A percentile compares a stretch with the other conserved stretches of the same genome.
Conservation (phyloP, 2,888 invertebrate genomes). For the Archaeoteleia sp. region DNA sequence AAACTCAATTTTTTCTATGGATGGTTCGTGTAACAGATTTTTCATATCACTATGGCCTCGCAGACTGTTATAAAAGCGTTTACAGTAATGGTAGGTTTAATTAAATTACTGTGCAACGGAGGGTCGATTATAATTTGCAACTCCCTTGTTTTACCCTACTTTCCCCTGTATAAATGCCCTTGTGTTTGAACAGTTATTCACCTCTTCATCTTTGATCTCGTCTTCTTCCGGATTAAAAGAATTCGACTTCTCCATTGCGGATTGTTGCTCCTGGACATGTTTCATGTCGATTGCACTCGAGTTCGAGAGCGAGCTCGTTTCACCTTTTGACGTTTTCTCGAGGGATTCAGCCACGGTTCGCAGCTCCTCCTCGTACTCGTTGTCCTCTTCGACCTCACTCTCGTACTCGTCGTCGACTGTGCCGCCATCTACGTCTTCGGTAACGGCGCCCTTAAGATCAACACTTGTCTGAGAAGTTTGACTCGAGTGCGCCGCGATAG, state of each 20-base stretch:
- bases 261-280: constrained; percentile 26
- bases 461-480: no score
- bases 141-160: no score
- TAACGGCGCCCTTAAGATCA: constrained; percentile 19
- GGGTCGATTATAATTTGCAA: no score
- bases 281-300: constrained; percentile 36
- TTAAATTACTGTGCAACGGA: no score
- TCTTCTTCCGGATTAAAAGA: constrained; percentile 19
- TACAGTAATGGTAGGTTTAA: no score
- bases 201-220: constrained; percentile 20
- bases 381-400: constrained; percentile 41
- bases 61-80: no score
- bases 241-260: constrained; percentile 21
- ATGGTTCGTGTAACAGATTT: no score
- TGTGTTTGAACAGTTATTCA: constrained; percentile 5
- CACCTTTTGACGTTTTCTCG: constrained; percentile 60
- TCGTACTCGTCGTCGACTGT: constrained; percentile 47
- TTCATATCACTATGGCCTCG: no score
- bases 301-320: constrained; percentile 34
- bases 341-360: constrained; percentile 59
- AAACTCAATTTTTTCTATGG: no score
- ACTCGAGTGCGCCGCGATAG: no score
- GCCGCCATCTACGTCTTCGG: constrained; percentile 41
- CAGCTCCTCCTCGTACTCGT: constrained; percentile 59
- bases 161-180: no score